phyloP scores from a whole-genome alignment of 2,797 vertebrate genomes.

The Calcarius lapponicus region DNA sequence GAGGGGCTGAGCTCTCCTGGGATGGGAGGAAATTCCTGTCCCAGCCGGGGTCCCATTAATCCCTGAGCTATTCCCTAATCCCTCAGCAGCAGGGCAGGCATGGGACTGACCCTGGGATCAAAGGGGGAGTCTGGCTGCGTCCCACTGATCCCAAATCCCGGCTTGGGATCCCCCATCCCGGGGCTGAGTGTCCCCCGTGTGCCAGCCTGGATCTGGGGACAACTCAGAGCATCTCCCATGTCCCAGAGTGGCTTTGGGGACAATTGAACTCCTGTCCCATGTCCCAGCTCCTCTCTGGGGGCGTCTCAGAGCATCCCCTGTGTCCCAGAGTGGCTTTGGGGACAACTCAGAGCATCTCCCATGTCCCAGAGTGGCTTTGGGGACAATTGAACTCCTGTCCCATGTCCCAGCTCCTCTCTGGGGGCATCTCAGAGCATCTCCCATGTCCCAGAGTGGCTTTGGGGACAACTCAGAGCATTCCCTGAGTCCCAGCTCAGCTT shows the following conservation, averaged over 20 bases:
- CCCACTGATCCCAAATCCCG: rapidly evolving
- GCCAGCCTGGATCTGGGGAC: neutral
- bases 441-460: rapidly evolving
- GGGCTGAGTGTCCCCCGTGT: rapidly evolving
- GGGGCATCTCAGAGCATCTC: neutral
- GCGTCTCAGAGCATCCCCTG: neutral
- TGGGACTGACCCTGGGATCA: rapidly evolving
- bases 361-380: rapidly evolving
- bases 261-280: slow-evolving; percentile 10
- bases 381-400: too few species aligned
- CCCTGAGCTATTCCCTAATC: neutral
- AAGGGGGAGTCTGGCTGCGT: neutral
- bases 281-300: too few species aligned
- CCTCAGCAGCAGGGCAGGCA: neutral
- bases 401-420: too few species aligned
- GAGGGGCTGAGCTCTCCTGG: neutral
- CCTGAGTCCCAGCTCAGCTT: rapidly evolving
- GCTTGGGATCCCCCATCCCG: rapidly evolving
- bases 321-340: neutral
- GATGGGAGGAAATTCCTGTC: neutral
- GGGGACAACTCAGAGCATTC: rapidly evolving
- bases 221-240: neutral
- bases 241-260: too few species aligned
- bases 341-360: slow-evolving; percentile 25
- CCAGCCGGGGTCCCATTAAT: neutral